Evolutionary conservation across 2,888 invertebrate genomes (phyloP).

Genomic region (Papilio elwesi): DNA sequence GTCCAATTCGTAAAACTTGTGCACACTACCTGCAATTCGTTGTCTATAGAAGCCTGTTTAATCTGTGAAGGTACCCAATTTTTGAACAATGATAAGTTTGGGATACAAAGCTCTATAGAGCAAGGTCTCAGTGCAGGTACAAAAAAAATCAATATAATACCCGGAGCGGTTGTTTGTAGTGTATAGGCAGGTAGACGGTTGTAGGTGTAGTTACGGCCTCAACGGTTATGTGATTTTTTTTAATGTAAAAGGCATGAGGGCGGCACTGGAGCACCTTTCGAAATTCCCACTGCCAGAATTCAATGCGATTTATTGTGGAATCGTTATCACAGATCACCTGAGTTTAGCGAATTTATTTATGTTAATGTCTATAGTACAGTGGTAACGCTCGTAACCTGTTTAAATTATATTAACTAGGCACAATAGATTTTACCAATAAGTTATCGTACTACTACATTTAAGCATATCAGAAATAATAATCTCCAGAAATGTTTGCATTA

Average conservation of each 20-base stretch:
- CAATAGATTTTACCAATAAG: not conserved
- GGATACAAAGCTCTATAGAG: constrained; percentile 71
- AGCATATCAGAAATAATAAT: not conserved
- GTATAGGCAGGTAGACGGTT: constrained; percentile 81
- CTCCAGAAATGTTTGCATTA: not conserved
- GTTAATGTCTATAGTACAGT: not conserved
- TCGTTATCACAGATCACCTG: constrained; percentile 27
- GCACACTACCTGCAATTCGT: constrained; percentile 30
- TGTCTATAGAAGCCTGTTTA: constrained; percentile 38
- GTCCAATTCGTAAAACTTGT: not conserved
- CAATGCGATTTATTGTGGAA: constrained; percentile 32
- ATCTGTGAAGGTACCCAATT: constrained; percentile 38
- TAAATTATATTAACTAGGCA: not conserved
- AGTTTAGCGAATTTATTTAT: constrained; percentile 25
- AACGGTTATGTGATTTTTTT: constrained; percentile 63
- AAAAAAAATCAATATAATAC: constrained; percentile 66
- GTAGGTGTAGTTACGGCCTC: constrained; percentile 77
- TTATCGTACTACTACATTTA: too few species aligned
- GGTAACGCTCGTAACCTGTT: not conserved
- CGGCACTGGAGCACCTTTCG: constrained; percentile 68
- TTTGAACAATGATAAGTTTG: constrained; percentile 63
- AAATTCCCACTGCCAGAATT: constrained; percentile 68
- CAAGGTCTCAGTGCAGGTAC: constrained; percentile 57
- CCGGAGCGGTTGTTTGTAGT: constrained; percentile 76
- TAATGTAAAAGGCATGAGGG: constrained; percentile 52